These are phyloP conservation scores for Drosophila trichaetosa DNA, from an alignment of 2,888 invertebrate genomes.

Conservation along the genomic window DNA sequence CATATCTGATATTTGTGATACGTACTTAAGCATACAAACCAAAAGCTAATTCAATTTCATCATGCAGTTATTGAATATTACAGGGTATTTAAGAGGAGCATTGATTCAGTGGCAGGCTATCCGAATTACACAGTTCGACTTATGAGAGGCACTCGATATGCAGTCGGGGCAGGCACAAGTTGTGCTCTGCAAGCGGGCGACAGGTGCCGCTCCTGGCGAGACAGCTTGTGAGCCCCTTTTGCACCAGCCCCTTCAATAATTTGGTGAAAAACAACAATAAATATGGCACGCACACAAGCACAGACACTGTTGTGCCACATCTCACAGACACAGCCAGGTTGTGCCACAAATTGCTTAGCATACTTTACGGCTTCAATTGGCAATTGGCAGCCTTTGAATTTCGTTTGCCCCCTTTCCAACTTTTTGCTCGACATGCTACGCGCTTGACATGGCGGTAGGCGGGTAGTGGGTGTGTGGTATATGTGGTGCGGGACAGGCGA, in stretches of 20 bases:
- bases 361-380: slow-evolving; percentile 80
- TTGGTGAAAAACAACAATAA: slow-evolving; percentile 74
- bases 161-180: slow-evolving; percentile 34
- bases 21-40: neutral
- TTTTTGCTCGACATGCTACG: slow-evolving; percentile 52
- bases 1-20: neutral
- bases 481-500: neutral
- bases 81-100: slow-evolving; percentile 32
- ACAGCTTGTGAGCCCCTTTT: slow-evolving; percentile 9
- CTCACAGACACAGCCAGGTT: slow-evolving; percentile 28
- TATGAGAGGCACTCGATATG: slow-evolving; percentile 53
- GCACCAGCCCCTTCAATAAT: slow-evolving; percentile 20
- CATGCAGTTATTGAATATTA: neutral
- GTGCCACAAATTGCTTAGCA: slow-evolving; percentile 76
- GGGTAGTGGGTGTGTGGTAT: neutral
- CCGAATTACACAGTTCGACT: slow-evolving; percentile 50
- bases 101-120: slow-evolving; percentile 1
- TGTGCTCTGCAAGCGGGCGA: slow-evolving; percentile 20
- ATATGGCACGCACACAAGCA: slow-evolving; percentile 47
- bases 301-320: slow-evolving; percentile 39
- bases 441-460: slow-evolving; percentile 37
- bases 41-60: neutral
- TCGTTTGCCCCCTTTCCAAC: slow-evolving; percentile 21
- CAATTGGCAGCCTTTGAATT: slow-evolving; percentile 81
- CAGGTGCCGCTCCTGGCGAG: slow-evolving; percentile 34